phyloP scores from a whole-genome alignment of 1,140 invertebrate genomes.

The Macrobrachium rosenbergii region DNA sequence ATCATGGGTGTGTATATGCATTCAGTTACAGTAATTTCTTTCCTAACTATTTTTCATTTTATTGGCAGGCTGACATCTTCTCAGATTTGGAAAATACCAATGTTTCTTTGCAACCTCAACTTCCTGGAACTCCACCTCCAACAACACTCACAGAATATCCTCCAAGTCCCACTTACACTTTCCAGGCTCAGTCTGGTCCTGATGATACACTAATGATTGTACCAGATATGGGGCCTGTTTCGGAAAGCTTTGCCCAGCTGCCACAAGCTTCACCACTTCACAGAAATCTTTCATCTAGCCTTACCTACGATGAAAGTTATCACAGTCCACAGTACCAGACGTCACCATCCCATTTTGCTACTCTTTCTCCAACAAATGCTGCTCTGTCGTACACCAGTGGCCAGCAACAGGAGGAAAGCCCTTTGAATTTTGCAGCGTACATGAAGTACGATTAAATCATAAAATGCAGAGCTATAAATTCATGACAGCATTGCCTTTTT shows the following conservation, averaged over 20 bases:
- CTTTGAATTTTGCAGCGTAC: conserved; percentile 51
- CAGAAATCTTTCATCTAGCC: conserved; percentile 14
- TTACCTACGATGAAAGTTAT: conserved; percentile 50
- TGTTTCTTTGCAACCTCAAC: conserved; percentile 49
- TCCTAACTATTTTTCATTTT: conserved; percentile 4
- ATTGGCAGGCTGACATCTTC: conserved; percentile 47
- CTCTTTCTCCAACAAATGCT: conserved; percentile 39
- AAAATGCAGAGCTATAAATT: not conserved
- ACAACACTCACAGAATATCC: conserved; percentile 54
- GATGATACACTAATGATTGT: conserved; percentile 55
- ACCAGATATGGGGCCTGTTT: conserved; percentile 49
- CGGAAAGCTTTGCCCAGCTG: conserved; percentile 36
- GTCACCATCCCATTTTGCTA: conserved; percentile 47
- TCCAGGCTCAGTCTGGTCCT: conserved; percentile 38
- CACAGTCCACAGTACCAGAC: conserved; percentile 60
- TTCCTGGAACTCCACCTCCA: conserved; percentile 52
- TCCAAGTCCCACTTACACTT: conserved; percentile 52
- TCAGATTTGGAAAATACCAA: conserved; percentile 57
- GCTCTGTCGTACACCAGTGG: conserved; percentile 35
- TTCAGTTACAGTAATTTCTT: not conserved
- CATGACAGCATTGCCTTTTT: not conserved
- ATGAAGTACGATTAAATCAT: conserved; percentile 48
- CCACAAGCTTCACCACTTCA: conserved; percentile 32
- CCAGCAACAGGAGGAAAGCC: conserved; percentile 51
- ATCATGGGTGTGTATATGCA: no score